Evolutionary conservation across 2,113 vertebrate species (phyloP).

Genomic region (Equus quagga): DNA sequence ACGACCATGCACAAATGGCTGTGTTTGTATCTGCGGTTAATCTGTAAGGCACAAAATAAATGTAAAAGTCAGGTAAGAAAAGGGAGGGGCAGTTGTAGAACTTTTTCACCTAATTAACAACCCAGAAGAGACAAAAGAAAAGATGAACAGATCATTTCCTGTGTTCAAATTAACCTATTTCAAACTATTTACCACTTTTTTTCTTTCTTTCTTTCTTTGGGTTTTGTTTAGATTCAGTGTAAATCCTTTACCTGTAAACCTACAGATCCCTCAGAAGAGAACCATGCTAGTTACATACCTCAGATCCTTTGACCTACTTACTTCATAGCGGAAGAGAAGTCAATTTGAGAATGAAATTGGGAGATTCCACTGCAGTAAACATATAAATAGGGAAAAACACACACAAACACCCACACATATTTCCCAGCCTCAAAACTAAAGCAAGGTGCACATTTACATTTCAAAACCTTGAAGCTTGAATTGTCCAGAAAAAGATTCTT

Average conservation of each 20-base stretch:
- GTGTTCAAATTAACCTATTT: slow-evolving; percentile 58
- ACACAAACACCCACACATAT: slow-evolving; percentile 54
- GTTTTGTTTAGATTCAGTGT: slow-evolving; percentile 71
- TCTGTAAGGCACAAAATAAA: slow-evolving; percentile 91
- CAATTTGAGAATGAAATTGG: slow-evolving; percentile 67
- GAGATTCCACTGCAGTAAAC: slow-evolving; percentile 63
- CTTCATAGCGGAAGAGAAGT: slow-evolving; percentile 60
- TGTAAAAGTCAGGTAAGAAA: slow-evolving; percentile 79
- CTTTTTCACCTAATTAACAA: slow-evolving; percentile 23
- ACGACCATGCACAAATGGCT: slow-evolving; percentile 76
- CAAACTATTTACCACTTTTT: slow-evolving; percentile 44
- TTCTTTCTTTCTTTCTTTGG: slow-evolving; percentile 63
- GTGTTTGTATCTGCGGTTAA: slow-evolving; percentile 85
- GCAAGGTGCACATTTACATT: slow-evolving; percentile 77
- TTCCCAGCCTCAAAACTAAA: slow-evolving; percentile 71
- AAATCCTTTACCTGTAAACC: slow-evolving; percentile 66
- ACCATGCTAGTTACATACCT: slow-evolving; percentile 68
- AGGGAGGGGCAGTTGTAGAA: neutral
- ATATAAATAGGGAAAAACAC: slow-evolving; percentile 59
- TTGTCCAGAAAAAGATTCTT: slow-evolving; percentile 83
- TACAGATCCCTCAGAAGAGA: slow-evolving; percentile 77
- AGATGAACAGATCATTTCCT: slow-evolving; percentile 31
- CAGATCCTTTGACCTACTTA: slow-evolving; percentile 45
- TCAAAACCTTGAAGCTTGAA: slow-evolving; percentile 79
- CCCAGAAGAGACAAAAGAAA: slow-evolving; percentile 39